Base-by-base conservation (phyloP, 2,113 vertebrate genomes). In the Entomyzon cyanotis region DNA sequence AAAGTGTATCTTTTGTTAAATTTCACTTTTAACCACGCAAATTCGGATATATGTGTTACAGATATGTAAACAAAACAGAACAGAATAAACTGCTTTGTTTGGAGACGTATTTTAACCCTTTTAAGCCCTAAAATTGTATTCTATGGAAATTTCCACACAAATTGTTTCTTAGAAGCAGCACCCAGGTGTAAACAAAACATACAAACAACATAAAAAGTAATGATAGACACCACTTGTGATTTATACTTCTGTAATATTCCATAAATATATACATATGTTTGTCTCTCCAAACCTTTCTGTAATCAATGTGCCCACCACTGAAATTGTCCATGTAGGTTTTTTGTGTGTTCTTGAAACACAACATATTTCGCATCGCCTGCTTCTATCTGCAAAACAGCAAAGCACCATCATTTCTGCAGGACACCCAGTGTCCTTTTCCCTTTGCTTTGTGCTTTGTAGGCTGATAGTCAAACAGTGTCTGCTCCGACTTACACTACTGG, bases 61-160 rank as follows among this genome's bases (percentile, higher is more conserved):
- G 96, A 95, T 97, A 90, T 98, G 97, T 98, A 97, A 95, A 87
- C 93, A 95, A 93, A 96, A n/a, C 82, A 75, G 76, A 93, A 92
- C 87, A 97, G 96, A 98, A 98, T 98, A 98, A 98, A 98, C 93
- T 84, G 90, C 95, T 97, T 98, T 95, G 69, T 95, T 89, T 1
- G 71, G 96, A 98, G 94, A 96, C 76, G 91, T 96, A 98, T 97
- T 98, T 98, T 97, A 97, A 97, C 73, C 91, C 96, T 92, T 96
- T 95, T 74, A 93, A 93, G 96, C 90, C 77, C 73, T 96, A 91
- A 92, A 94, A 92, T 95, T 97, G 79, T 91, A 96, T 97, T 97
- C 87, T 81, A 30, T 96, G 76, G 78, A 91, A 92, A 76, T 89
- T 91, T 96, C 86, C 89, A 77, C 90, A 79, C 27, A 39, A 65